A percentile compares a stretch with the other conserved stretches of the same genome.
Evolutionary conservation across 2,113 vertebrate genomes (phyloP).

Genomic region (Trogon surrucura): DNA sequence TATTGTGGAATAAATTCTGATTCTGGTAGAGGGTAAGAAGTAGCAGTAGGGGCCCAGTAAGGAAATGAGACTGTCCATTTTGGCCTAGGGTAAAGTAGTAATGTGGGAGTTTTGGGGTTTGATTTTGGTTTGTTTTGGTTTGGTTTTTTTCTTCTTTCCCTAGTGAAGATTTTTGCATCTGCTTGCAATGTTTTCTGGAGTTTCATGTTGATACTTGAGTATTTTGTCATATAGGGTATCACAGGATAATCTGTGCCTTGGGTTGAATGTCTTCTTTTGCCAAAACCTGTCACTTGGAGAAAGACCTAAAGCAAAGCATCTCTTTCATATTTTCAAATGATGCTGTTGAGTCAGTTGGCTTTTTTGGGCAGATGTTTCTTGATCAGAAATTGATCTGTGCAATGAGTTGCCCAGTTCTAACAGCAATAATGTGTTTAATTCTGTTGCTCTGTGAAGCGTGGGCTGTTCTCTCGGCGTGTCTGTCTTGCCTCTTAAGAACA

Average conservation of each 20-base stretch:
- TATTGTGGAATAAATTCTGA: not conserved
- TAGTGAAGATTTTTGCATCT: not conserved
- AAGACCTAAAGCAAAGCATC: not conserved
- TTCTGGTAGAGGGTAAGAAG: not conserved
- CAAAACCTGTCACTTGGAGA: not conserved
- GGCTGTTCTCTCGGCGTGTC: not conserved
- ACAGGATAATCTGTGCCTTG: not conserved
- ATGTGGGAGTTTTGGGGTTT: too few relatives aligned
- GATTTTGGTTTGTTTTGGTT: not conserved
- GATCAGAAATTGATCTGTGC: not conserved
- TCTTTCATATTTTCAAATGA: not conserved
- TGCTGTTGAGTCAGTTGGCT: not conserved
- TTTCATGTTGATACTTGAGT: not conserved
- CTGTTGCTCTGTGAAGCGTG: not conserved
- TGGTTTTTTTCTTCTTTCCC: not conserved
- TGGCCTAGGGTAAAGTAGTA: not conserved
- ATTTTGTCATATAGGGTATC: not conserved
- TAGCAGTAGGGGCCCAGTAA: not conserved
- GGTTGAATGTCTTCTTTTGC: not conserved
- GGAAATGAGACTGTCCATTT: not conserved
- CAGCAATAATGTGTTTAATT: not conserved
- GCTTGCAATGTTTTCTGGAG: not conserved
- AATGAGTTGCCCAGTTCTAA: not conserved
- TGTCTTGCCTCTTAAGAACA: not conserved
- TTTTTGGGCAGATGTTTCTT: not conserved